Evolutionary conservation across 2,888 invertebrate species (phyloP).

Genomic region (Abrostola triplasia): DNA sequence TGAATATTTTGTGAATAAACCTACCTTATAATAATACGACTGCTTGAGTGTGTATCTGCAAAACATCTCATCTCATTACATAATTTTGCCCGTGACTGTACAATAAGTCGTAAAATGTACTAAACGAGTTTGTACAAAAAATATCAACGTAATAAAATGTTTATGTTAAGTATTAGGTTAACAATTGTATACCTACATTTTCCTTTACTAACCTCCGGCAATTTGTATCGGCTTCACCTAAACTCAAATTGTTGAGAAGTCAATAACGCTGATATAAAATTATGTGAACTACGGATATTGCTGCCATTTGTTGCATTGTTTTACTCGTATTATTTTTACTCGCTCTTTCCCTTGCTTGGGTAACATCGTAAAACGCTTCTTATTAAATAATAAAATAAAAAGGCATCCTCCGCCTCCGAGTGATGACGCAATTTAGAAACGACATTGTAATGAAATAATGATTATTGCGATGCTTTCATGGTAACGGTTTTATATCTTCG

Average conservation of each 20-base stretch:
- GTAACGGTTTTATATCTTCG: no score
- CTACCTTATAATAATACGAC: no score
- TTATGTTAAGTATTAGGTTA: conserved; percentile 34
- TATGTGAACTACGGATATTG: conserved; percentile 17
- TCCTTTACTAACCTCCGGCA: conserved; percentile 24
- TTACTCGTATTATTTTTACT: background rate
- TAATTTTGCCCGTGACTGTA: conserved; percentile 1
- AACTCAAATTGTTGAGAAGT: conserved; percentile 37
- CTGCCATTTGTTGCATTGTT: conserved; percentile 5
- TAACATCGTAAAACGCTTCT: conserved; percentile 10
- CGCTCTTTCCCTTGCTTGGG: conserved; percentile 10
- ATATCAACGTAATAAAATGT: conserved; percentile 27
- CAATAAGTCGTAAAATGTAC: conserved; percentile 31
- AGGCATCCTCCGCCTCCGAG: background rate
- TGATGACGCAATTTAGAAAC: background rate
- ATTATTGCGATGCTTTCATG: background rate
- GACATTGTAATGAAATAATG: background rate
- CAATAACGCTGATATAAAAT: conserved; percentile 2
- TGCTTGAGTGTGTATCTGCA: background rate
- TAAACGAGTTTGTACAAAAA: conserved; percentile 23
- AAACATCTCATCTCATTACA: background rate
- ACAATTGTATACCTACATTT: conserved; percentile 44
- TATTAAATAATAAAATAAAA: conserved; percentile 1
- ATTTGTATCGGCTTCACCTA: conserved; percentile 46
- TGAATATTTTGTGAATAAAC: no score